A percentile compares a stretch with the other conserved stretches of the same genome.
These are phyloP conservation scores for Zaprionus lineosus DNA, from an alignment of 2,888 invertebrate species.

Conservation along the genomic window DNA sequence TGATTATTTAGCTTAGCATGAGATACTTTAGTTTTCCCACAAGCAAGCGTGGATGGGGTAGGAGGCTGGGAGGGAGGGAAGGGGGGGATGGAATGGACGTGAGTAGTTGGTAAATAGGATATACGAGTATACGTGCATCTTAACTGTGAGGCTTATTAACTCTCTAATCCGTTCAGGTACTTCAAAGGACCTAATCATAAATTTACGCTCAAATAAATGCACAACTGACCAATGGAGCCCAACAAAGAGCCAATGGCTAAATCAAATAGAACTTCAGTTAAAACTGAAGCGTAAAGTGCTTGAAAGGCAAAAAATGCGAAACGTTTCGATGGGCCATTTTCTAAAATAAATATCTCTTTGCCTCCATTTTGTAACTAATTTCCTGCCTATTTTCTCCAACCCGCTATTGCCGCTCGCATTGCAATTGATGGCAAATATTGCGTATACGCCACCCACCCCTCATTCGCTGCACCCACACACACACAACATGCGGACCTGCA, in stretches of 20 bases:
- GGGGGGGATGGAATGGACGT: no score
- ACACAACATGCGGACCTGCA: constrained; percentile 27
- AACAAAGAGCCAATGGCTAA: constrained; percentile 51
- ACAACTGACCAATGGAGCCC: constrained; percentile 58
- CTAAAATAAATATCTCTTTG: constrained; percentile 70
- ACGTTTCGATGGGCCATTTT: constrained; percentile 47
- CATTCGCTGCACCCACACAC: constrained; percentile 6
- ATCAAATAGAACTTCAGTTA: constrained; percentile 66
- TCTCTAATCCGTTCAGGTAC: constrained; percentile 3
- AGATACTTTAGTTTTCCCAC: no score
- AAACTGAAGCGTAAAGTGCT: constrained; percentile 64
- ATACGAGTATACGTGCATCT: constrained; percentile 4
- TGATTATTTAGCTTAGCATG: no score
- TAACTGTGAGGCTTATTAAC: constrained; percentile 19
- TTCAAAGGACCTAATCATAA: constrained; percentile 53
- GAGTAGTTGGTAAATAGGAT: no score
- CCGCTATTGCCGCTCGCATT: constrained; percentile 49
- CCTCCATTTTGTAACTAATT: constrained; percentile 64
- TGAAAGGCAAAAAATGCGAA: constrained; percentile 26
- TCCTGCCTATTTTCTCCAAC: constrained; percentile 13
- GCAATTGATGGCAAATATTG: constrained; percentile 76
- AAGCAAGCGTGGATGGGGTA: no score
- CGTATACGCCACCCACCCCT: constrained; percentile 74
- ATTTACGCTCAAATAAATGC: constrained; percentile 63
- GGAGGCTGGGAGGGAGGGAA: no score